phyloP scores from a whole-genome alignment of 2,888 invertebrate genomes.

The Rotaria magnacalcarata region DNA sequence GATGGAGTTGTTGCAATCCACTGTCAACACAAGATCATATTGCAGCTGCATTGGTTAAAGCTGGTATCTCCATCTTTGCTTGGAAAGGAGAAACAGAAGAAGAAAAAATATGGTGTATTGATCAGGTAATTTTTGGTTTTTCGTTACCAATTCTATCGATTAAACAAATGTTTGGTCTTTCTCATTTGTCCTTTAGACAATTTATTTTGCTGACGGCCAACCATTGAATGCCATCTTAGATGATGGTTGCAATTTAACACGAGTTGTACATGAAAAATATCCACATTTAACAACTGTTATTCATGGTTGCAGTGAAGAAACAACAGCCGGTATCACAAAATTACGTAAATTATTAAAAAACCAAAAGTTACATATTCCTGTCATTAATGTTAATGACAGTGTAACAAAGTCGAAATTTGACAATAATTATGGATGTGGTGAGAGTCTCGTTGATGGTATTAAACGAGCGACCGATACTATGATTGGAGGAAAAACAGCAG shows the following conservation, averaged over 20 bases:
- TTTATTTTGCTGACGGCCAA: neutral
- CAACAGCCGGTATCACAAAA: neutral
- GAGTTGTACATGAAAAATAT: constrained; percentile 1
- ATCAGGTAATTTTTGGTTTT: neutral
- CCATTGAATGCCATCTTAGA: neutral
- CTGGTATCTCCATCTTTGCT: neutral
- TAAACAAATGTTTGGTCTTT: too few relatives aligned
- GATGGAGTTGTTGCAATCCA: neutral
- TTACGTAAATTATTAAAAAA: neutral
- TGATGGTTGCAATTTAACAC: neutral
- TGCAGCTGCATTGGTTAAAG: neutral
- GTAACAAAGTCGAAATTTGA: constrained; percentile 39
- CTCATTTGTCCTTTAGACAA: neutral
- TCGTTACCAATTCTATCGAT: too few relatives aligned
- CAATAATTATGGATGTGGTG: constrained; percentile 46
- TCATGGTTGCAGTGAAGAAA: neutral
- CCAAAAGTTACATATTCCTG: neutral
- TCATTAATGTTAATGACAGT: constrained; percentile 18
- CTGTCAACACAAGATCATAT: constrained; percentile 16
- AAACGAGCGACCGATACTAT: constrained; percentile 43
- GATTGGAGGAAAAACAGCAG: constrained; percentile 40
- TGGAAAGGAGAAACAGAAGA: constrained; percentile 35
- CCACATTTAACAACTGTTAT: neutral
- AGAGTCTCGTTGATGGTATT: constrained; percentile 39
- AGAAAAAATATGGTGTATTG: constrained; percentile 13